A percentile compares a stretch with the other conserved stretches of the same genome.
phyloP scores from a whole-genome alignment of 2,797 vertebrate genomes.

The Clamator glandarius region DNA sequence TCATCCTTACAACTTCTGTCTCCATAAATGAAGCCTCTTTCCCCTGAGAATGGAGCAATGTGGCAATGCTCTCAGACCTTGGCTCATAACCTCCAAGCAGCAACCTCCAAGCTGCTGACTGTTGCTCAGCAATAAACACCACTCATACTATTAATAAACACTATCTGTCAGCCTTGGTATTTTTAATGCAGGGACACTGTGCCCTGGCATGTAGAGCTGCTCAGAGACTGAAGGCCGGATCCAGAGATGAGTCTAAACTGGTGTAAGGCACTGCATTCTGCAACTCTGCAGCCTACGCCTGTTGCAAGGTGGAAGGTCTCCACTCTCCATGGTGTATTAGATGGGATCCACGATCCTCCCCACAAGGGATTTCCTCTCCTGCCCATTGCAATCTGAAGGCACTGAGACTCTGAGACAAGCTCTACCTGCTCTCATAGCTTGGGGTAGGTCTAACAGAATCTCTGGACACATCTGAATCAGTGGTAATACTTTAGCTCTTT shows the following conservation, averaged over 20 bases:
- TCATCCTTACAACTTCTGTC: not conserved
- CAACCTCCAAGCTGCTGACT: slow-evolving; percentile 74
- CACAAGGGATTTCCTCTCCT: not conserved
- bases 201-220: slow-evolving; percentile 56
- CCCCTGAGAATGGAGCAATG: slow-evolving; percentile 33
- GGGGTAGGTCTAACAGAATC: not conserved
- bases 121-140: slow-evolving; percentile 78
- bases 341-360: not conserved
- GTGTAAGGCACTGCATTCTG: not conserved
- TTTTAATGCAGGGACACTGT: slow-evolving; percentile 68
- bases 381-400: not conserved
- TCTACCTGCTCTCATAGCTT: not conserved
- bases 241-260: not conserved
- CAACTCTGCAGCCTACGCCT: not conserved
- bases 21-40: slow-evolving; percentile 17
- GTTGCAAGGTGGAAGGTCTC: not conserved
- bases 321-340: not conserved
- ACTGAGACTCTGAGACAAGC: not conserved
- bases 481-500: slow-evolving; percentile 29
- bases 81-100: slow-evolving; percentile 49
- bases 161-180: slow-evolving; percentile 73
- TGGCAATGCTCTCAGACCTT: slow-evolving; percentile 63
- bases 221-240: slow-evolving; percentile 51
- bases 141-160: slow-evolving; percentile 77
- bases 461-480: not conserved